Evolutionary conservation across 2,113 vertebrate genomes (phyloP).

Genomic region (Pollachius pollachius): DNA sequence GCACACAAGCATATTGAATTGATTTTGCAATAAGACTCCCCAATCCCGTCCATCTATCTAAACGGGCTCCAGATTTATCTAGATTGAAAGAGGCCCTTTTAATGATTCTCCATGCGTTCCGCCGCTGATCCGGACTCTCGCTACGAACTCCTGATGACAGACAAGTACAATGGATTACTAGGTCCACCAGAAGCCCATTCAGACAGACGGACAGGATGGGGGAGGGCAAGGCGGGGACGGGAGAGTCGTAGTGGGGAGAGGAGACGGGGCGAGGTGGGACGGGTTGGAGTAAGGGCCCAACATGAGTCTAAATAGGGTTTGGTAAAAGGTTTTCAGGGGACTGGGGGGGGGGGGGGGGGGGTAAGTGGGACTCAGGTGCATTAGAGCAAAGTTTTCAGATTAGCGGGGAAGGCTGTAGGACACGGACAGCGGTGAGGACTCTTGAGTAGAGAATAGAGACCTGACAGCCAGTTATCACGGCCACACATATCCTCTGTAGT

Average conservation of each 20-base stretch:
- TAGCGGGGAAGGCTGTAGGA: too few species aligned
- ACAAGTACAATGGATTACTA: conserved; percentile 23
- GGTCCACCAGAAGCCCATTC: too few species aligned
- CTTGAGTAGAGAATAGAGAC: conserved; percentile 15
- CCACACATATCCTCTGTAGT: too few species aligned
- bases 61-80: too few species aligned
- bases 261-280: conserved; percentile 43
- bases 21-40: too few species aligned
- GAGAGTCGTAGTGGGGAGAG: conserved; percentile 14
- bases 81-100: too few species aligned
- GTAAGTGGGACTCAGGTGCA: conserved; percentile 32
- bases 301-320: background rate
- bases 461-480: too few species aligned
- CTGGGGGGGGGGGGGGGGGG: background rate
- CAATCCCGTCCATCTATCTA: too few species aligned
- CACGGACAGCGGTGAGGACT: conserved; percentile 56
- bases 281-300: conserved; percentile 26
- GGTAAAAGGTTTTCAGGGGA: background rate
- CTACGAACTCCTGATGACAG: background rate
- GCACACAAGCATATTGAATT: too few species aligned
- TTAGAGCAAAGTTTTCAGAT: conserved; percentile 16
- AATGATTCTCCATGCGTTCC: too few species aligned
- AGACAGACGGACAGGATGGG: too few species aligned
- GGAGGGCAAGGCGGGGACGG: background rate
- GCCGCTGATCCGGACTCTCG: background rate